A percentile compares a stretch with the other conserved stretches of the same genome.
Conservation (phyloP, 2,888 invertebrate species). For the Cinara cedri region DNA sequence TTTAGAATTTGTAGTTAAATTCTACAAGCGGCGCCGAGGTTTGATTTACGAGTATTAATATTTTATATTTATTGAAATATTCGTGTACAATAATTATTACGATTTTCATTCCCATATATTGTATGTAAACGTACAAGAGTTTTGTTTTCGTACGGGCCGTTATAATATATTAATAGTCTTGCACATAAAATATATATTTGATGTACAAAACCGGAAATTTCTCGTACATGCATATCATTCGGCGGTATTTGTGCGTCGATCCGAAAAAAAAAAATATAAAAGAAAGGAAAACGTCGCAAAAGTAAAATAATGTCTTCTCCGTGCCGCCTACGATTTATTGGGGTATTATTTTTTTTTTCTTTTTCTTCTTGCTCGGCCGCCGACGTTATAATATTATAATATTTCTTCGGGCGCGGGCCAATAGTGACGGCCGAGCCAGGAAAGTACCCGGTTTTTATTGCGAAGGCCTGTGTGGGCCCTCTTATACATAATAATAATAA, state of each 20-base stretch:
- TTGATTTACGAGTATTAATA: too few species aligned
- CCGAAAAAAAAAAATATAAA: not conserved
- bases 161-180: not conserved
- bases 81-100: too few species aligned
- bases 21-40: too few species aligned
- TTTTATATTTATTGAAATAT: too few species aligned
- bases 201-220: constrained; percentile 23
- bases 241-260: constrained; percentile 34
- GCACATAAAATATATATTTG: too few species aligned
- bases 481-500: not conserved
- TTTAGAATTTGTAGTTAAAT: too few species aligned
- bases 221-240: constrained; percentile 33
- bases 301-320: constrained; percentile 44
- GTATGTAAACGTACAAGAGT: too few species aligned
- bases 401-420: not conserved
- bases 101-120: not conserved
- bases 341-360: constrained; percentile 37
- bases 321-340: constrained; percentile 32
- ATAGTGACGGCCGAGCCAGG: constrained; percentile 42
- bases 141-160: constrained; percentile 16
- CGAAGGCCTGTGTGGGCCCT: not conserved
- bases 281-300: constrained; percentile 22
- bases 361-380: not conserved
- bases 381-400: too few species aligned
- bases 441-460: constrained; percentile 44